These are phyloP conservation scores for Acanthornis magna DNA, from an alignment of 2,797 vertebrate genomes.

Conservation along the genomic window DNA sequence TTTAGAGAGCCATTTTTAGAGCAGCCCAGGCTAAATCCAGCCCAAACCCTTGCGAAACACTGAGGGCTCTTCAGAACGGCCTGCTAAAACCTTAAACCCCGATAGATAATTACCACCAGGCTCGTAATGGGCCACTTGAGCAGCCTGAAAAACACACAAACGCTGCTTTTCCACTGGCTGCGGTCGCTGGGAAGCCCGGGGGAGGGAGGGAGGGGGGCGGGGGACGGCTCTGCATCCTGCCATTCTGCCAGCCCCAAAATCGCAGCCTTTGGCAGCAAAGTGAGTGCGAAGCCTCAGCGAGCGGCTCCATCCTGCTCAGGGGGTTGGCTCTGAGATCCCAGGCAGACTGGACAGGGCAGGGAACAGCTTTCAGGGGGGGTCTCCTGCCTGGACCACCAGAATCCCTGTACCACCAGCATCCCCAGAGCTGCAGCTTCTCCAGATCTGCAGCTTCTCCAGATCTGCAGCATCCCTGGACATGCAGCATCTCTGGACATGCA, in stretches of 20 bases:
- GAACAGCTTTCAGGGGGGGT: neutral
- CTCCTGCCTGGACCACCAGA: neutral
- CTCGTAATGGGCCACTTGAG: neutral
- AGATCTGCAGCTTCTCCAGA: rapidly evolving
- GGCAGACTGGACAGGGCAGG: neutral
- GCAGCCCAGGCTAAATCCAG: constrained; percentile 10
- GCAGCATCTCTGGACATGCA: neutral
- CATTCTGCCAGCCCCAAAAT: neutral
- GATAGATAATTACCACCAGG: neutral
- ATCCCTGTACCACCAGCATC: neutral
- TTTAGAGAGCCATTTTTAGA: constrained; percentile 58
- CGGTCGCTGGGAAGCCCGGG: neutral
- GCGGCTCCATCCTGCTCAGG: rapidly evolving
- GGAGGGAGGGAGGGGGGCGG: too few species aligned
- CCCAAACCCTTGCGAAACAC: neutral
- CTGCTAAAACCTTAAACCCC: neutral
- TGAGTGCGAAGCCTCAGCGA: rapidly evolving
- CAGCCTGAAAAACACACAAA: neutral
- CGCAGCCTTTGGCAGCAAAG: rapidly evolving
- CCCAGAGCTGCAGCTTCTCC: rapidly evolving
- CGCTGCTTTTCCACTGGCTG: neutral
- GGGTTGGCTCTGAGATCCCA: neutral
- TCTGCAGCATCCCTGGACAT: rapidly evolving
- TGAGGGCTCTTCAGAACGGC: neutral
- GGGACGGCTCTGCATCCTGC: neutral